Percentiles rank a stretch among this genome's conserved stretches.
Evolutionary conservation across 1,140 invertebrate species (phyloP).

Genomic region (Caerostris extrusa): DNA sequence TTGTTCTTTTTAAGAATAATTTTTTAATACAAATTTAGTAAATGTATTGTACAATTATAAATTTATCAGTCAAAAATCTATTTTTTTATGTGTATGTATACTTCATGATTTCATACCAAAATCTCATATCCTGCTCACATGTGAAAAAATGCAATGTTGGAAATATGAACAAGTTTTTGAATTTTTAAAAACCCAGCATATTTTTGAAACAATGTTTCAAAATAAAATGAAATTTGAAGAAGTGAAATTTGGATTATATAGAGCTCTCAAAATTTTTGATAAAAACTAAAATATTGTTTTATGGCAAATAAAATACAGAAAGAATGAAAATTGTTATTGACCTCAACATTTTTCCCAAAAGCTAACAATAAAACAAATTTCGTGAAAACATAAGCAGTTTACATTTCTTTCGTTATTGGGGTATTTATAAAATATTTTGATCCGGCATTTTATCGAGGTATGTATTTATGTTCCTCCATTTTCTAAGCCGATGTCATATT

Average conservation of each 20-base stretch:
- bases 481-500: background rate
- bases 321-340: slow-evolving; percentile 2
- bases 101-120: too few species aligned
- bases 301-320: background rate
- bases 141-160: too few species aligned
- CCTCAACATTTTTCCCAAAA: background rate
- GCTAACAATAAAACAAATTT: background rate
- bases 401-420: background rate
- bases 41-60: too few species aligned
- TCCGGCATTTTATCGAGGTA: background rate
- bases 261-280: background rate
- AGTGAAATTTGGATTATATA: background rate
- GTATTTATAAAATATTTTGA: slow-evolving; percentile 19
- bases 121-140: too few species aligned
- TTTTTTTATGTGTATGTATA: too few species aligned
- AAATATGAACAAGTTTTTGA: too few species aligned
- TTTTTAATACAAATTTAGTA: too few species aligned
- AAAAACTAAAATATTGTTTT: slow-evolving; percentile 14
- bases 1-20: too few species aligned
- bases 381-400: background rate
- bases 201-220: background rate
- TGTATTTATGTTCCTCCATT: background rate
- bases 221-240: background rate
- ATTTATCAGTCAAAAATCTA: too few species aligned
- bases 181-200: background rate